A percentile compares a stretch with the other conserved stretches of the same genome.
Conservation (phyloP, 2,888 invertebrate genomes). For the Hirtodrosophila histrioides region DNA sequence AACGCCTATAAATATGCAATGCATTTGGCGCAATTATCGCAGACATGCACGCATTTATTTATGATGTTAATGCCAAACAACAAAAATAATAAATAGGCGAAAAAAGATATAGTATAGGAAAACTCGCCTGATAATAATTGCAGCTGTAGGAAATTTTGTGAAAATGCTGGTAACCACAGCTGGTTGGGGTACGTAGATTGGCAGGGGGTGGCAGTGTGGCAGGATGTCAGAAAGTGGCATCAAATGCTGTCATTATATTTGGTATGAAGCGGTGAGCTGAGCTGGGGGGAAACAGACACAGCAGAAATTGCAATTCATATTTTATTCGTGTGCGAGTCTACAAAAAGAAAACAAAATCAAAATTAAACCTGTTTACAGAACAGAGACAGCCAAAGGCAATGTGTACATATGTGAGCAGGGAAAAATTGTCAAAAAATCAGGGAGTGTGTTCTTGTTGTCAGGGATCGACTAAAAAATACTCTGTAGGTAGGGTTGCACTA, state of each 20-base stretch:
- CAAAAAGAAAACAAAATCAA: not conserved
- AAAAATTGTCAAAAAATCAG: too few species aligned
- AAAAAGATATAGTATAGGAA: slow-evolving; percentile 25
- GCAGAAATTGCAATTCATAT: slow-evolving; percentile 73
- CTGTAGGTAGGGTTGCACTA: too few species aligned
- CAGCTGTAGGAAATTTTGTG: slow-evolving; percentile 22
- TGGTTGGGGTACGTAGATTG: not conserved
- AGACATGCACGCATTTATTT: slow-evolving; percentile 44
- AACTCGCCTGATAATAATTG: slow-evolving; percentile 44
- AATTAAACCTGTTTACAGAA: not conserved
- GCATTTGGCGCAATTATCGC: slow-evolving; percentile 58
- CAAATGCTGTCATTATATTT: slow-evolving; percentile 65
- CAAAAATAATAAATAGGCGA: slow-evolving; percentile 12
- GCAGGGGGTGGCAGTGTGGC: not conserved
- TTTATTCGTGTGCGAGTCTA: slow-evolving; percentile 54
- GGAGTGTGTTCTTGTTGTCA: too few species aligned
- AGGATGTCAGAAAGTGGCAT: slow-evolving; percentile 18
- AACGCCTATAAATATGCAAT: slow-evolving; percentile 65
- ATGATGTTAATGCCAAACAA: slow-evolving; percentile 43
- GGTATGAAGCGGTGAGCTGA: slow-evolving; percentile 2
- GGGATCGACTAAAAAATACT: too few species aligned
- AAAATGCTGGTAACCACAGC: slow-evolving; percentile 19
- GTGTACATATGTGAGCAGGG: not conserved
- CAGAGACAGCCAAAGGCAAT: slow-evolving; percentile 3
- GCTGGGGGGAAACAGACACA: slow-evolving; percentile 22